Base-by-base conservation (phyloP, 1,140 invertebrate species). In the Drosophila bipectinata region DNA sequence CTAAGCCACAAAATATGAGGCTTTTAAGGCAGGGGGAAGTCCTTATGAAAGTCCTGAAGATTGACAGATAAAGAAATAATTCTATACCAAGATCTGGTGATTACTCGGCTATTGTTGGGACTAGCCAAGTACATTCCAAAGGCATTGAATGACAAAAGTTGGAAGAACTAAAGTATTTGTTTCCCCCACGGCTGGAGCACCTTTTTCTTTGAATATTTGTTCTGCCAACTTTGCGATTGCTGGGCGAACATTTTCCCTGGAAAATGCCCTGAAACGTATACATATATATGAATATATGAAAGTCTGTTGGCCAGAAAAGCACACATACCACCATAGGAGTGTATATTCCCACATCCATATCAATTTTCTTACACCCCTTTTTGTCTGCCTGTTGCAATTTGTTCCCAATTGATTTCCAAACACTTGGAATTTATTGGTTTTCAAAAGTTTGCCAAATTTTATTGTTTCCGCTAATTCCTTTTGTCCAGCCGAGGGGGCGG, bases 401-500 rank as follows among this genome's bases (percentile, higher is more conserved):
- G 83, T 89, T 88, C 72, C 72, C 83, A 88, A 88, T 88, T 83
- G 83, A 88, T 88, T 88, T 79, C 78, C 47, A 77, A 84, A 79
- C 83, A 88, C 83, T 88, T 79, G 64, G 77, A 88, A 88, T 88
- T 88, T 88, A 88, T 88, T 88, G 83, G 83, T 77, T 83, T 79
- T 89, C 76, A 71, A 88, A 87, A 88, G 59, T 88, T 88, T 83
- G n/a, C 55, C 63, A 77, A 66, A 88, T 73, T 88, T 88, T 88
- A 88, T 88, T 88, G 83, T 88, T 88, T 88, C 83, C 83, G 79
- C 72, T 88, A 88, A 88, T 88, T 88, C 34, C 79, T 62, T 83
- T 88, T 88, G 83, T 83, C 83, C 83, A 88, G 72, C 41, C 64
- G 41, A 55, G 59, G 21, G 21, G 44, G 53, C 30, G 37, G 30